phyloP scores from a whole-genome alignment of 2,888 invertebrate genomes.

The Drosophila percnosoma region DNA sequence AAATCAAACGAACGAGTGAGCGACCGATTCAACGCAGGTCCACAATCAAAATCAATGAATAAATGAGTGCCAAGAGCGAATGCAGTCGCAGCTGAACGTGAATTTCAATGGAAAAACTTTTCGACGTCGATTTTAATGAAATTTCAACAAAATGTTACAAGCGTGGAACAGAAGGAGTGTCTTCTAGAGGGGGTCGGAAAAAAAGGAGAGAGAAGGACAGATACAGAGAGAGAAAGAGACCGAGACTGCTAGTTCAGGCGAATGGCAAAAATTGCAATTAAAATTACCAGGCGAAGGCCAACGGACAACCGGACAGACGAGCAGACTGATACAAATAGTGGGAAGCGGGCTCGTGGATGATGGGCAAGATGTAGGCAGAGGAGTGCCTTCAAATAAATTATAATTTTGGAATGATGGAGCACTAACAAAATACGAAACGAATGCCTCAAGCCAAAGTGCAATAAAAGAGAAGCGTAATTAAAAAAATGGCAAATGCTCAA shows the following conservation, averaged over 20 bases:
- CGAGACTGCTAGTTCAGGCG: conserved; percentile 9
- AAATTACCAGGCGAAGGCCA: conserved; percentile 68
- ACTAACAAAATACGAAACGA: conserved; percentile 32
- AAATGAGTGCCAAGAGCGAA: conserved; percentile 42
- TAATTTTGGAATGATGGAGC: conserved; percentile 71
- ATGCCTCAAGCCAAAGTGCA: conserved; percentile 33
- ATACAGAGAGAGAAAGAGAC: not conserved
- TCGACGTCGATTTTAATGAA: conserved; percentile 75
- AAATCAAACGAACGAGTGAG: conserved; percentile 56
- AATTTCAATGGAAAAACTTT: conserved; percentile 63
- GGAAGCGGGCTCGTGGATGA: not conserved
- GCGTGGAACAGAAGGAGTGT: conserved; percentile 41
- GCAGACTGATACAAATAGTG: not conserved
- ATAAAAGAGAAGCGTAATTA: conserved; percentile 53
- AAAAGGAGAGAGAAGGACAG: not conserved
- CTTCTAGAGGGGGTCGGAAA: not conserved
- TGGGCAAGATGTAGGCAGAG: conserved; percentile 41
- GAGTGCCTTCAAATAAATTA: conserved; percentile 70
- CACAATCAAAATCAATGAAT: conserved; percentile 53
- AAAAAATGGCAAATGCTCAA: conserved; percentile 52
- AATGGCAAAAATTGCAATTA: conserved; percentile 73
- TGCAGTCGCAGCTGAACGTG: conserved; percentile 35
- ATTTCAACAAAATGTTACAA: conserved; percentile 77
- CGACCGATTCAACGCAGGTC: conserved; percentile 32
- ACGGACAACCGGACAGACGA: conserved; percentile 14